phyloP scores from a whole-genome alignment of 2,113 vertebrate genomes.

The Apodemus sylvaticus region DNA sequence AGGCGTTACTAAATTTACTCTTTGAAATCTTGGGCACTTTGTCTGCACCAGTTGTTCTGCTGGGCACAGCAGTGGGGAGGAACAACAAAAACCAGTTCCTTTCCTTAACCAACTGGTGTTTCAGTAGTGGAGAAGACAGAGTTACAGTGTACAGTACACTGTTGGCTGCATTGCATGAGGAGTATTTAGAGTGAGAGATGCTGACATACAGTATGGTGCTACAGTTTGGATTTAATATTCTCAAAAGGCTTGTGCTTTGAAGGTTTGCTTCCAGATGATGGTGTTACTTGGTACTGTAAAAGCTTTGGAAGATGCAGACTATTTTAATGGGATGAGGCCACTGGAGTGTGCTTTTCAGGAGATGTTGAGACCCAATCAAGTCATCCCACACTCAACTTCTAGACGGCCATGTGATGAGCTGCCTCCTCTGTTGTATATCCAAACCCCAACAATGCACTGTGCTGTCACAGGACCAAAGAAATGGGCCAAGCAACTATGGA shows the following conservation, averaged over 20 bases:
- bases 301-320: not conserved
- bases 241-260: not conserved
- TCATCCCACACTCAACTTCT: not conserved
- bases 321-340: too few species aligned
- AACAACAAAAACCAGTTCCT: not conserved
- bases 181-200: not conserved
- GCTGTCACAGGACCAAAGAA: not conserved
- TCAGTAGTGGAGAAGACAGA: not conserved
- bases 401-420: not conserved
- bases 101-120: not conserved
- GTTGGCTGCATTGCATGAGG: not conserved
- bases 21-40: constrained; percentile 5
- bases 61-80: not conserved
- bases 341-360: not conserved
- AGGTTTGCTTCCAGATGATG: not conserved
- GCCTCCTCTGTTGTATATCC: not conserved
- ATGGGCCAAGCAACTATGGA: not conserved
- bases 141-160: not conserved
- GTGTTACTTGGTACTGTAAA: not conserved
- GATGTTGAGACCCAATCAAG: not conserved
- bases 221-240: not conserved
- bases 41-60: constrained; percentile 1
- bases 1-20: constrained; percentile 6
- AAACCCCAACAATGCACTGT: not conserved
- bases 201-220: not conserved